Conservation (phyloP, 1,140 invertebrate species). For the Halotydeus destructor region DNA sequence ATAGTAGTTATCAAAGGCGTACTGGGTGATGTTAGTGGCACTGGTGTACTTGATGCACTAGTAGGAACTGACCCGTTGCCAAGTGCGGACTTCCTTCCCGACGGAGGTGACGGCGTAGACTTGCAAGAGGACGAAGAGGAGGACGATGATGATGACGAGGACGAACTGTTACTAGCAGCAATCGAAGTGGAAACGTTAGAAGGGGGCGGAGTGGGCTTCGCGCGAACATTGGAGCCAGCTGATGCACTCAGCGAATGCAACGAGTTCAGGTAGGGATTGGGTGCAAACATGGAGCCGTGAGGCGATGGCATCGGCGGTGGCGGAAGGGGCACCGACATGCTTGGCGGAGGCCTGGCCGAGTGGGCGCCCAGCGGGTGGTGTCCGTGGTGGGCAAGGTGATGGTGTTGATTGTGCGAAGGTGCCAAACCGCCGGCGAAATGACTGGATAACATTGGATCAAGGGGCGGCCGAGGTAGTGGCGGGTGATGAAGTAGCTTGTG, state of each 20-base stretch:
- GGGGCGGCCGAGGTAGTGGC: background rate
- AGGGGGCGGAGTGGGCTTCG: background rate
- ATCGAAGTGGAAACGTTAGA: background rate
- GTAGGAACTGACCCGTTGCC: background rate
- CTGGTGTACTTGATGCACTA: background rate
- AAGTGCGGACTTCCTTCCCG: too few relatives aligned
- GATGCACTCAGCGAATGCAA: background rate
- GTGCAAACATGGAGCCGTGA: background rate
- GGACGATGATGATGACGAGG: background rate
- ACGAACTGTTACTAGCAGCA: background rate
- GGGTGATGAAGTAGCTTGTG: background rate
- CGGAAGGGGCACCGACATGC: background rate
- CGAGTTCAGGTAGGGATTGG: constrained; percentile 1
- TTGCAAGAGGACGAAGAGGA: too few relatives aligned
- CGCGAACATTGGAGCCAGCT: constrained; percentile 1
- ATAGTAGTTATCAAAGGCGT: too few relatives aligned
- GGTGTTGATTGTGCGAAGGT: background rate
- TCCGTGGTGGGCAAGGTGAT: background rate
- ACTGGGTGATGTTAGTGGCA: background rate
- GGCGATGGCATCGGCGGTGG: background rate
- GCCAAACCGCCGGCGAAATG: background rate
- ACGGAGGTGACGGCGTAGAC: too few relatives aligned
- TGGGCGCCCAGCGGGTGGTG: background rate
- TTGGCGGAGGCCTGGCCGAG: background rate
- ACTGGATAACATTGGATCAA: background rate